Conservation (phyloP, 2,888 invertebrate genomes). For the Helicoverpa assulta region DNA sequence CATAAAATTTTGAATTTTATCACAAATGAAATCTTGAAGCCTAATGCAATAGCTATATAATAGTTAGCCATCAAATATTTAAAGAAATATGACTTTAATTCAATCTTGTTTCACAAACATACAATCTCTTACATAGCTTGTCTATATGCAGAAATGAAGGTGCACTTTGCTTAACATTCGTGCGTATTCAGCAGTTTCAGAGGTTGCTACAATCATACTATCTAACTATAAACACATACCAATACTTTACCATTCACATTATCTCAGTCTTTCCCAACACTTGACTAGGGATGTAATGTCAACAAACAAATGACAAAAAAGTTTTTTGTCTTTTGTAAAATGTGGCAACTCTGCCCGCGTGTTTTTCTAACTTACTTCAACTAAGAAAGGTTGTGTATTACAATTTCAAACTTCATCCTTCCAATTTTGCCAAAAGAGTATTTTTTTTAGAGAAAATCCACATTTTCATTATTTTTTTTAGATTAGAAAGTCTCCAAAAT, state of each 20-base stretch:
- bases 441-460: too few relatives aligned
- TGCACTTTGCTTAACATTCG: background rate
- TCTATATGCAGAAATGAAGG: constrained; percentile 10
- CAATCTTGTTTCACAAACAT: background rate
- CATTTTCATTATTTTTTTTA: too few relatives aligned
- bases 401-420: too few relatives aligned
- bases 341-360: background rate
- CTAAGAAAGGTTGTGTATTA: too few relatives aligned
- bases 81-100: background rate
- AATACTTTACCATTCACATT: constrained; percentile 26
- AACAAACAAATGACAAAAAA: background rate
- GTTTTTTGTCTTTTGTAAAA: background rate
- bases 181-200: constrained; percentile 8
- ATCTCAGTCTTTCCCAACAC: constrained; percentile 74
- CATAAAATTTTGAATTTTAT: too few relatives aligned
- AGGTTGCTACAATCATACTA: constrained; percentile 20
- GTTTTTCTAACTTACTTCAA: too few relatives aligned
- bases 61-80: too few relatives aligned
- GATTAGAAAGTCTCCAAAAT: too few relatives aligned
- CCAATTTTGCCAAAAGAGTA: too few relatives aligned
- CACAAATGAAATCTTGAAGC: too few relatives aligned
- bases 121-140: background rate
- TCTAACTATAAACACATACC: constrained; percentile 23
- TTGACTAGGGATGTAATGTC: constrained; percentile 68
- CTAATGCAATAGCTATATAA: too few relatives aligned